Evolutionary conservation across 30 jellyfish, hydroid and myxozoan species (phyloP), one percentile per base, ranked within the genome.

Genomic region (Cassiopea xamachana): DNA sequence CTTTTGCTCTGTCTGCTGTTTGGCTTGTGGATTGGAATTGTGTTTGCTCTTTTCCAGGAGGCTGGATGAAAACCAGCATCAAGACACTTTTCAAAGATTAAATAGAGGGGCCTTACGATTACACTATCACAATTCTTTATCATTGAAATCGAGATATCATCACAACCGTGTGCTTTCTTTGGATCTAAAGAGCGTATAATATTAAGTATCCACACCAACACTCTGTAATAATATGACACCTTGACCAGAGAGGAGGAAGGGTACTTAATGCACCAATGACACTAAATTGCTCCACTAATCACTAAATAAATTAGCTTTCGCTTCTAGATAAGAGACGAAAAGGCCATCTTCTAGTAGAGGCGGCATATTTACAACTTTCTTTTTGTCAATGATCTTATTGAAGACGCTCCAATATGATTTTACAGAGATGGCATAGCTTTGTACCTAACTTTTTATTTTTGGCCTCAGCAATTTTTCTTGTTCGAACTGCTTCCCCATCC

Each of bases 321-420:
- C 93, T 46, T 58, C 72, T 49, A 73, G 60, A 45, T 71, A 43
- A 47, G 80, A 76, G 17, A 77, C 80, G 61, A 77, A 49, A 60
- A 87, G 58, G 47, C 80, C 83, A 82, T 60, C 77, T 48, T 75
- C 94, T 55, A 78, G 75, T 27, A 87, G 59, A n/a, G 91, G 85
- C 60, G 86, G 86, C 46, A 87, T 79, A 55, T 50, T 87, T 50
- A 77, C 61, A 46, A 77, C n/a, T 77, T 79, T 87, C 90, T 48
- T 62, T 69, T 87, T 78, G 55, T 60, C 75, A 46, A 87, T 46
- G n/a, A 77, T 60, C 75, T 79, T 43, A 15, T 76, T 87, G 68
- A 87, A 69, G 47, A 68, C 77, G 77, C 71, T 73, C 95, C 95
- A 87, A 69, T 77, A 87, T 8, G 73, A 73, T 80, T 87, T 79